Evolutionary conservation across 2,113 vertebrate genomes (phyloP).

Genomic region (Zosterops lateralis): DNA sequence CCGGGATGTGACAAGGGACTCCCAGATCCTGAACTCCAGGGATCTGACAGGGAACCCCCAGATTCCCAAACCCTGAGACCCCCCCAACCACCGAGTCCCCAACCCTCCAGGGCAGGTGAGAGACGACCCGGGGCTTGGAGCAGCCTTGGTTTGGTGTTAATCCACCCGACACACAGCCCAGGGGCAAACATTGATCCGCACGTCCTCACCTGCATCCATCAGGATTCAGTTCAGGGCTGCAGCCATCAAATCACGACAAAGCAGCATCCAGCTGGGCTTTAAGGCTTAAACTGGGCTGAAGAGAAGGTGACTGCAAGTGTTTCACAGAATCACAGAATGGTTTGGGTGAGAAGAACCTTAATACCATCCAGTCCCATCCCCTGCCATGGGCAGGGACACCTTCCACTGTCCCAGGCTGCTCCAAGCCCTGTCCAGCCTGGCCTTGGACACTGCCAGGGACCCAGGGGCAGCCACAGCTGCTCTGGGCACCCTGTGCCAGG

Average conservation of each 20-base stretch:
- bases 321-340: too few relatives aligned
- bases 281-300: too few relatives aligned
- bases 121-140: background rate
- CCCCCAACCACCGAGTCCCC: too few relatives aligned
- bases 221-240: background rate
- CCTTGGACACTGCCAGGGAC: too few relatives aligned
- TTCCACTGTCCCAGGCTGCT: too few relatives aligned
- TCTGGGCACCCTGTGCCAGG: too few relatives aligned
- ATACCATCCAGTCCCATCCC: too few relatives aligned
- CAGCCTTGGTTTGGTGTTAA: background rate
- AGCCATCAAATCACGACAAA: rapidly evolving
- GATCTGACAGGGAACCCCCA: background rate
- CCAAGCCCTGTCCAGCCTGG: too few relatives aligned
- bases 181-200: rapidly evolving
- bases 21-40: background rate
- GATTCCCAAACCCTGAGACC: background rate
- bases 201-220: background rate
- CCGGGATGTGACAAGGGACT: background rate
- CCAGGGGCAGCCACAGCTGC: too few relatives aligned
- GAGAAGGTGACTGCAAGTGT: background rate
- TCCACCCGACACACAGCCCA: background rate
- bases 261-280: background rate
- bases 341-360: background rate
- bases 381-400: background rate
- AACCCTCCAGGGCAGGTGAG: background rate